Evolutionary conservation across 64 coral and sea anemone species (phyloP).

Genomic region (Porites australiensis): DNA sequence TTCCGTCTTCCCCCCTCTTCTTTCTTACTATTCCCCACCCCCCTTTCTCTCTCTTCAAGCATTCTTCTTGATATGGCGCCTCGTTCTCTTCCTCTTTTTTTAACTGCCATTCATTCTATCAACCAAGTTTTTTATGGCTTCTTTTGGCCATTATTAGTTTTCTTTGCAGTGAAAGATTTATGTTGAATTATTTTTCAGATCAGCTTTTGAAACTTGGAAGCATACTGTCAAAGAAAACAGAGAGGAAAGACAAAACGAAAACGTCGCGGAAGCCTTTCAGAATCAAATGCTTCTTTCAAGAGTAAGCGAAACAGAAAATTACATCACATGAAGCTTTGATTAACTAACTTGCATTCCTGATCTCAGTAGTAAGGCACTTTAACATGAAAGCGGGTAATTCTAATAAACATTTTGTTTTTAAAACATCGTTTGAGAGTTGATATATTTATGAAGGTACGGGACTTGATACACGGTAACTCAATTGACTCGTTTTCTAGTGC

Average conservation of each 20-base stretch:
- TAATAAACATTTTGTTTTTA: not conserved
- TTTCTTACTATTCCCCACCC: no score
- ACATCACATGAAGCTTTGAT: no score
- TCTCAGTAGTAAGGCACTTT: no score
- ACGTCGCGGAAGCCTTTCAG: not conserved
- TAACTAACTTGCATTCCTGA: no score
- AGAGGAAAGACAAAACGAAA: conserved; percentile 3
- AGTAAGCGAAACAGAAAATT: not conserved
- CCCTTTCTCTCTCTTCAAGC: no score
- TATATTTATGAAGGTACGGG: not conserved
- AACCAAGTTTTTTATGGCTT: not conserved
- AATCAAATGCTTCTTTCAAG: not conserved
- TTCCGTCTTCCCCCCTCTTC: no score
- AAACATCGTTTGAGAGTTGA: not conserved
- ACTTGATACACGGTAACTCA: not conserved
- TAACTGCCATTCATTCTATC: no score
- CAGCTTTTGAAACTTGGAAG: conserved; percentile 19
- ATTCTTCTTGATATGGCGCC: no score
- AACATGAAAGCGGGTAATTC: no score
- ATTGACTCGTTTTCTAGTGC: not conserved
- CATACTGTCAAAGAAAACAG: not conserved
- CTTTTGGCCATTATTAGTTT: not conserved
- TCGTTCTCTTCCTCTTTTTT: no score
- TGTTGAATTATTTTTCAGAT: not conserved
- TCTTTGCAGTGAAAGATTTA: not conserved